Percentiles rank a stretch among this genome's conserved stretches.
Evolutionary conservation across 64 coral and sea anemone species (phyloP).

Genomic region (Pocillopora damicornis): DNA sequence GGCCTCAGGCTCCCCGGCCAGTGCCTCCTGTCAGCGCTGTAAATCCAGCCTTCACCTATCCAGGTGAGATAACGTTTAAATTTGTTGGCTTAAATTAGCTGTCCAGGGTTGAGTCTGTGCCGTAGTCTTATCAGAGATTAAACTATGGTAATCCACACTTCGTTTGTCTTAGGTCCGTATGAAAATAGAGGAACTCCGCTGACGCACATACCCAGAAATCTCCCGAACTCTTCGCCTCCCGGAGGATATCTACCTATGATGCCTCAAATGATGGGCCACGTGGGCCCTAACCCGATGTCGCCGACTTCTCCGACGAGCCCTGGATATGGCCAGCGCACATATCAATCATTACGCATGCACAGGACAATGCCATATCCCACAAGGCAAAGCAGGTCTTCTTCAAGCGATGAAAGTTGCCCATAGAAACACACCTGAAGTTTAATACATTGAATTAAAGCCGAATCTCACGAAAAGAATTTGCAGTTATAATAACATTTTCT

Average conservation of each 20-base stretch:
- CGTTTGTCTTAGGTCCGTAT: slow-evolving; percentile 12
- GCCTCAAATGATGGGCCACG: slow-evolving; percentile 52
- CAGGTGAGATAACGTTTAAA: not conserved
- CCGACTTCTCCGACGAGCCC: slow-evolving; percentile 46
- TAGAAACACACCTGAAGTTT: not conserved
- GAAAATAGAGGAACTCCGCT: slow-evolving; percentile 32
- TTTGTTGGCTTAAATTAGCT: too few relatives aligned
- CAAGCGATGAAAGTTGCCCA: slow-evolving; percentile 30
- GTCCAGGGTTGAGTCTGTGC: too few relatives aligned
- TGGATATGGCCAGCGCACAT: slow-evolving; percentile 50
- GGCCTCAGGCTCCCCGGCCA: slow-evolving; percentile 22
- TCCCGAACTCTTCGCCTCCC: slow-evolving; percentile 10
- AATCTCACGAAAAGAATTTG: not conserved
- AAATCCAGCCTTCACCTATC: slow-evolving; percentile 24
- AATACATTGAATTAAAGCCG: slow-evolving; percentile 4
- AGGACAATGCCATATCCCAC: slow-evolving; percentile 37
- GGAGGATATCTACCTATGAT: slow-evolving; percentile 43
- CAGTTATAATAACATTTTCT: too few relatives aligned
- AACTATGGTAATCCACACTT: not conserved
- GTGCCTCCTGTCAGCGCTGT: not conserved
- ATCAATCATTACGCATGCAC: slow-evolving; percentile 46
- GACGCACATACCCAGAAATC: slow-evolving; percentile 26
- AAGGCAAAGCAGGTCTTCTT: slow-evolving; percentile 33
- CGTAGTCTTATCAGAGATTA: not conserved
- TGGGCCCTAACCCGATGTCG: slow-evolving; percentile 22